These are phyloP conservation scores for Oreotrochilus melanogaster DNA, from an alignment of 2,113 vertebrate genomes.

Conservation along the genomic window DNA sequence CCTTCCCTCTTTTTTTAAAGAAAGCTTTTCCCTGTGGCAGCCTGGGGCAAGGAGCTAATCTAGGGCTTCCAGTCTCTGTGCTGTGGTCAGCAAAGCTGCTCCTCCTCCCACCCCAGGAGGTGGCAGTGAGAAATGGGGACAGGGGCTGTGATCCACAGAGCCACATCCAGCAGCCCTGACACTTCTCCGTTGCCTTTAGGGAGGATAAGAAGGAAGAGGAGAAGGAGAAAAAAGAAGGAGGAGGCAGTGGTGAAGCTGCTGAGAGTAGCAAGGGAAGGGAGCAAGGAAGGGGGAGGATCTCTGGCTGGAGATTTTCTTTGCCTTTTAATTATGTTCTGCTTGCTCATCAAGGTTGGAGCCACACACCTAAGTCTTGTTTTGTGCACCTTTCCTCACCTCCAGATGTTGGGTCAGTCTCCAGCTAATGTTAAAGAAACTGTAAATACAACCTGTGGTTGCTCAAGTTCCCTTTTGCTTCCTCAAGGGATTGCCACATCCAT, in stretches of 20 bases:
- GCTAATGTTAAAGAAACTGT: not conserved
- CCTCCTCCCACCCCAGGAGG: not conserved
- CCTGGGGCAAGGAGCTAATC: not conserved
- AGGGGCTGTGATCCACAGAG: not conserved
- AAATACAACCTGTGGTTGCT: not conserved
- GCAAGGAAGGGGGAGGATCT: not conserved
- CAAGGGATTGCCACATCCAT: not conserved
- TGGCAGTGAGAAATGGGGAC: not conserved
- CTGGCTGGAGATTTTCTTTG: not conserved
- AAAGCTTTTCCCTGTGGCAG: not conserved
- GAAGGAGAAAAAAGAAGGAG: not conserved
- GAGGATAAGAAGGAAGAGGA: not conserved
- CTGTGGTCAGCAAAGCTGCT: not conserved
- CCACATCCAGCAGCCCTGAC: not conserved
- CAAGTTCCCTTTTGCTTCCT: not conserved
- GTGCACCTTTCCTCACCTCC: not conserved
- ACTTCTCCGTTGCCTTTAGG: not conserved
- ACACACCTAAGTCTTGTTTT: not conserved
- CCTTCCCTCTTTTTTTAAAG: not conserved
- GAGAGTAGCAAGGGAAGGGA: not conserved
- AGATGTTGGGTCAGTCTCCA: not conserved
- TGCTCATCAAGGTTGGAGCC: not conserved
- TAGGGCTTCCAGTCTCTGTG: not conserved
- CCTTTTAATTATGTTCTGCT: constrained; percentile 3
- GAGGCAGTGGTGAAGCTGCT: not conserved